These are phyloP conservation scores for Drosophila kohkoa DNA, from an alignment of 1,140 invertebrate genomes.

Conservation along the genomic window DNA sequence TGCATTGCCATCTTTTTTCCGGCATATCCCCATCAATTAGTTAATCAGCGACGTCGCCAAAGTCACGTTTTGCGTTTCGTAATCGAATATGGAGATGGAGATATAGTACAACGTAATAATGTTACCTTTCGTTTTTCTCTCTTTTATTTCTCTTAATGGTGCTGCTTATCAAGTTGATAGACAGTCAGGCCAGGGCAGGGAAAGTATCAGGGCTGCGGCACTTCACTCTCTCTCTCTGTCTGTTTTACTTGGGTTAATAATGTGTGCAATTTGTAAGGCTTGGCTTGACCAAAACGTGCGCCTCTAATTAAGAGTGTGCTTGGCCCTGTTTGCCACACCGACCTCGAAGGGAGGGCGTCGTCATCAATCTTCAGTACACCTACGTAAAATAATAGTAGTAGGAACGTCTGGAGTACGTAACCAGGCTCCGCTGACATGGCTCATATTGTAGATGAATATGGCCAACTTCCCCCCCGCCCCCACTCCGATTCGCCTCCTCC, in stretches of 20 bases:
- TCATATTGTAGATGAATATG: conserved; percentile 24
- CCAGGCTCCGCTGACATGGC: conserved; percentile 7
- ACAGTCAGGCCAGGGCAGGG: conserved; percentile 34
- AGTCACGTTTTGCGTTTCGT: conserved; percentile 76
- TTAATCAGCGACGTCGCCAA: conserved; percentile 66
- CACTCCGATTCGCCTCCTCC: neutral
- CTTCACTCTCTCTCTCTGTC: neutral
- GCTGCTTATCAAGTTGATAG: conserved; percentile 75
- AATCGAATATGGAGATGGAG: conserved; percentile 43
- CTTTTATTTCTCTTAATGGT: conserved; percentile 55
- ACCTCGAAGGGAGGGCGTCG: neutral
- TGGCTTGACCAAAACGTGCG: conserved; percentile 38
- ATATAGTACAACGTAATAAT: conserved; percentile 17
- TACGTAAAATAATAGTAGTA: conserved; percentile 11
- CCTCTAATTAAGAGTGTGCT: conserved; percentile 67
- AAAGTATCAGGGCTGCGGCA: conserved; percentile 18
- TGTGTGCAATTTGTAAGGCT: conserved; percentile 55
- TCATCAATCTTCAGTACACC: conserved; percentile 69
- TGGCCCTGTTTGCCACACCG: neutral
- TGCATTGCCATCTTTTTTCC: conserved; percentile 51
- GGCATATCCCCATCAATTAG: conserved; percentile 56
- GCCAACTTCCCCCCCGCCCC: neutral
- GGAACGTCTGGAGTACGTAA: neutral
- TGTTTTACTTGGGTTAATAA: conserved; percentile 37
- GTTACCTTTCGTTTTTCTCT: conserved; percentile 16